Evolutionary conservation across 1,140 invertebrate species (phyloP).

Genomic region (Arctopsyche grandis): DNA sequence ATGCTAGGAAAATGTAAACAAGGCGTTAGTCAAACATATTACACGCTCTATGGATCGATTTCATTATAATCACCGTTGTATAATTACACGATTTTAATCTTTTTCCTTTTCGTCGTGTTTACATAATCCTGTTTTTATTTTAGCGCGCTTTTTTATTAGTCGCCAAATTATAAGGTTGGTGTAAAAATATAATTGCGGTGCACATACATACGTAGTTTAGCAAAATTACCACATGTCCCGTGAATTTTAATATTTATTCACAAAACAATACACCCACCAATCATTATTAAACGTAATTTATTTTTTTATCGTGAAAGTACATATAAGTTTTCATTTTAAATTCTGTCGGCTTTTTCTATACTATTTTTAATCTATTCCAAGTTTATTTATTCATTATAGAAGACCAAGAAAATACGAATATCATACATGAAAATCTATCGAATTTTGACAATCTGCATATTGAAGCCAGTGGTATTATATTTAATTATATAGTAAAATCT

Average conservation of each 20-base stretch:
- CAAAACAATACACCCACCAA: not conserved
- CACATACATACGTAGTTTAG: too few species aligned
- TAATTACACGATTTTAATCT: conserved; percentile 28
- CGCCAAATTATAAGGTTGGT: not conserved
- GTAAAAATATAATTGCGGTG: not conserved
- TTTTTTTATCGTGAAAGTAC: too few species aligned
- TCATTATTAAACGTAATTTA: too few species aligned
- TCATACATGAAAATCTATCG: too few species aligned
- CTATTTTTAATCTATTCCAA: too few species aligned
- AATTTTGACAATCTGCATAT: too few species aligned
- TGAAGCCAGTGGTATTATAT: too few species aligned
- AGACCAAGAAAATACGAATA: too few species aligned
- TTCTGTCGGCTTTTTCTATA: too few species aligned
- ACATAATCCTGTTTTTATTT: not conserved
- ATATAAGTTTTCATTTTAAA: too few species aligned
- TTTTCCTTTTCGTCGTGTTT: not conserved
- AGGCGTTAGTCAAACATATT: conserved; percentile 25
- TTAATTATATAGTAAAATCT: too few species aligned
- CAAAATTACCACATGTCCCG: not conserved
- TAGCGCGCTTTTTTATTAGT: not conserved
- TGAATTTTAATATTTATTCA: not conserved
- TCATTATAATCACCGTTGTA: conserved; percentile 9
- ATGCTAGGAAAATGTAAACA: conserved; percentile 23
- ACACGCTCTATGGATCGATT: conserved; percentile 21
- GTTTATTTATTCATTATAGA: too few species aligned